These are phyloP conservation scores for Sminthopsis crassicaudata DNA, from an alignment of 2,113 vertebrate genomes.

Conservation along the genomic window DNA sequence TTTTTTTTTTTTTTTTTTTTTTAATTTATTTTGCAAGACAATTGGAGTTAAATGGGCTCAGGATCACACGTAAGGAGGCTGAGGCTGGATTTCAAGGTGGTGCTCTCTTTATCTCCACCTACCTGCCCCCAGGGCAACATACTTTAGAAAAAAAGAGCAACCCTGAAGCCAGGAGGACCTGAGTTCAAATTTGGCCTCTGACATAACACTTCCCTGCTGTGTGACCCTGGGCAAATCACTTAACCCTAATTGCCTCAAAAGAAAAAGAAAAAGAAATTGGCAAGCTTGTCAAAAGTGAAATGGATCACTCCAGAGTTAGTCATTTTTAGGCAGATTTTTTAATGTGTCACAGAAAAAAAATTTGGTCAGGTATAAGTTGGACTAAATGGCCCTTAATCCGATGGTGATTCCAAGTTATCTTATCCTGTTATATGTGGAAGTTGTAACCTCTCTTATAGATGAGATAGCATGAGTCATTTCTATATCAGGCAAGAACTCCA, in stretches of 20 bases:
- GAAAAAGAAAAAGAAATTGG: neutral
- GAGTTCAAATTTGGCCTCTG: too few relatives aligned
- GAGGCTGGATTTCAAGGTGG: too few relatives aligned
- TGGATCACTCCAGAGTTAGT: neutral
- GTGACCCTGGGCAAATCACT: too few relatives aligned
- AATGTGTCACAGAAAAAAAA: neutral
- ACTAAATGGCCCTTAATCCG: neutral
- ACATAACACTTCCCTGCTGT: too few relatives aligned
- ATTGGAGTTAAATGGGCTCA: too few relatives aligned
- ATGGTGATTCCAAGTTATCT: neutral
- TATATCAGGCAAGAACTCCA: neutral
- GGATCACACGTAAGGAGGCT: too few relatives aligned
- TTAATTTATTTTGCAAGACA: too few relatives aligned
- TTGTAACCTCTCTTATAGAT: neutral
- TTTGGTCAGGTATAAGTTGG: neutral
- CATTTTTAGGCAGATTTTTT: neutral
- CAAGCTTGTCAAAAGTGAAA: neutral
- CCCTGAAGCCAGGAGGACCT: too few relatives aligned
- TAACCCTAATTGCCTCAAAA: too few relatives aligned
- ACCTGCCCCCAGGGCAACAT: too few relatives aligned
- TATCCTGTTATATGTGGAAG: neutral
- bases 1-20: neutral
- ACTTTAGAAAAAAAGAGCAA: too few relatives aligned
- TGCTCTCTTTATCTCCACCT: too few relatives aligned
- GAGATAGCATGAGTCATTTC: neutral